Evolutionary conservation across 2,888 invertebrate species (phyloP), one percentile per base, ranked within the genome.

Genomic region (Lottia scabra): DNA sequence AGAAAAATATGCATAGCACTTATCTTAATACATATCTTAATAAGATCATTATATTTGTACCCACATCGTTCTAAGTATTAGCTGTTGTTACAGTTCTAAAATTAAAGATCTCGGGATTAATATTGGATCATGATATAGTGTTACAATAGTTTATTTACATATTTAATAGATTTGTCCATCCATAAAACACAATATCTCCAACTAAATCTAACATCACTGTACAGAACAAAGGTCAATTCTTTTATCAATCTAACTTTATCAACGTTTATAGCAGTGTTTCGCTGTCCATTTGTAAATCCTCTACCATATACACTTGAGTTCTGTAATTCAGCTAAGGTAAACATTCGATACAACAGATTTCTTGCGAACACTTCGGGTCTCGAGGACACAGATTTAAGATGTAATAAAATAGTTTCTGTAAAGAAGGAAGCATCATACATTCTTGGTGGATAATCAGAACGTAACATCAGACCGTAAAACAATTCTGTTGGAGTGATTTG

Each of bases 161-260:
- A 56, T 23, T 23, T 56, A 56, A 56, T 56, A n/a, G 56, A 56
- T 56, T 19, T 56, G 23, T 19, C 23, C 56, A 56, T 56, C 56
- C 56, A 56, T 23, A 56, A 19, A 56, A 56, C 56, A 56, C 56
- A 56, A 56, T 56, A 23, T 56, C 56, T 56, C 56, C 56, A 56
- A 13, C 56, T 56, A n/a, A 56, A 13, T 56, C 23, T 56, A 8
- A 56, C 19, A 19, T 10, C 4, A 23, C 19, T 19, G 23, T 56
- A 56, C 56, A 56, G 10, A 15, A 19, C 13, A 56, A 56, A 19
- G 2, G 23, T 5, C 23, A 56, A 13, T 56, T 56, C 23, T 23
- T 23, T 19, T 23, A 56, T 56, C 12, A 23, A 23, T 56, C 19
- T 8, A 12, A 56, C 13, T 56, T 56, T 56, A 19, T 19, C 56